A percentile compares a stretch with the other conserved stretches of the same genome.
Conservation (phyloP, 2,888 invertebrate genomes). For the Zhengitettix transpicula region DNA sequence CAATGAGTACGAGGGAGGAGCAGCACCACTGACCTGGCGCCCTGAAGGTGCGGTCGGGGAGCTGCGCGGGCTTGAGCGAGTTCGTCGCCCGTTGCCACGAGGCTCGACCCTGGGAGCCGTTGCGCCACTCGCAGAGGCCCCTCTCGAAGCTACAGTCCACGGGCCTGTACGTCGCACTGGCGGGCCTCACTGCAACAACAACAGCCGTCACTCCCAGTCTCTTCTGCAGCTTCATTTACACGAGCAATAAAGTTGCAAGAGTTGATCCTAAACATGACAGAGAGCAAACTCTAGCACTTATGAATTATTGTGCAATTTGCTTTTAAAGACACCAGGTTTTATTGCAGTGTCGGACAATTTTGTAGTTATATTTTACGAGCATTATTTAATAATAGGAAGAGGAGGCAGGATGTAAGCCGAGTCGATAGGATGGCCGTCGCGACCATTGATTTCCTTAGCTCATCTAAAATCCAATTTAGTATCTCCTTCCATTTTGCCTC, state of each 20-base stretch:
- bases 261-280: too few relatives aligned
- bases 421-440: too few relatives aligned
- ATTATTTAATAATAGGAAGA: too few relatives aligned
- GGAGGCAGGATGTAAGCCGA: too few relatives aligned
- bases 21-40: constrained; percentile 23
- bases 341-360: too few relatives aligned
- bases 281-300: neutral
- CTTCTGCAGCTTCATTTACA: neutral
- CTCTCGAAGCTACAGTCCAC: constrained; percentile 27
- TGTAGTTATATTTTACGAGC: too few relatives aligned
- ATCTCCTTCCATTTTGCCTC: too few relatives aligned
- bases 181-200: constrained; percentile 17
- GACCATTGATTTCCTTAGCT: too few relatives aligned
- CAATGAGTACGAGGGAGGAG: too few relatives aligned
- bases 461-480: too few relatives aligned
- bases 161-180: constrained; percentile 18
- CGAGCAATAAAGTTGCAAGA: neutral
- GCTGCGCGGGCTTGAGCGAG: constrained; percentile 23
- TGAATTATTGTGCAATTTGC: neutral
- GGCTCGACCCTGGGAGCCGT: constrained; percentile 17
- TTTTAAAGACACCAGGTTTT: too few relatives aligned
- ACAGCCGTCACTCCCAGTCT: too few relatives aligned
- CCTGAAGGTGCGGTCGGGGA: constrained; percentile 26
- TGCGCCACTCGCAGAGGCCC: constrained; percentile 24
- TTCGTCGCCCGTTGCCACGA: constrained; percentile 25